Evolutionary conservation across 2,888 invertebrate genomes (phyloP), one percentile per base, ranked within the genome.

Genomic region (Noctuana brunneofusca): DNA sequence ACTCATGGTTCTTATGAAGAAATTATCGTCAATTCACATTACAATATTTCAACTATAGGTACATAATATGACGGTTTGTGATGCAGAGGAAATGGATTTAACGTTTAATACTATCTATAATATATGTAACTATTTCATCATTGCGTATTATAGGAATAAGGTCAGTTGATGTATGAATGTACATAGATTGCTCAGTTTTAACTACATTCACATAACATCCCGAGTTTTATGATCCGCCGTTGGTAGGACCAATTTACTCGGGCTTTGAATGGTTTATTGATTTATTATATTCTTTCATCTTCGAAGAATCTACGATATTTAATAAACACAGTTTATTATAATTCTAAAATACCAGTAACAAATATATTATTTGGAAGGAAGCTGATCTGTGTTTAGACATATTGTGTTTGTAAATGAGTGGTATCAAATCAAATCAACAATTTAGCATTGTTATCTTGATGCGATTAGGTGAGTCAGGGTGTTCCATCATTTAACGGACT

Each of bases 401-500:
- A n/a, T 6, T 38, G 38, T 38, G n/a, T 9, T 14, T 14, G 14
- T 38, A 38, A 4, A 38, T 8, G 30, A 11, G 30, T 14, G 14
- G 5, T 14, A 38, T 14, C 38, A 38, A 4, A 38, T 14, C 38
- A 38, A 4, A 38, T 14, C n/a, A 38, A 38, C 14, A 38, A 38
- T 38, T 27, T 49, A 27, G n/a, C 8, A 27, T 38, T 14, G 24
- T 27, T 22, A 27, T 49, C 9, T 24, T 9, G n/a, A 50, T 50
- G 27, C 6, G 50, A 50, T 27, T 50, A 16, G 30, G 6, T 1
- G n/a, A 24, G 12, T 43, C 64, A 53, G 20, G 14, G 12, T 16
- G n/a, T 55, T 54, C 58, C 53, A n/a, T 63, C 27, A 14, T 60
- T 58, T 30, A 58, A n/a, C 18, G 56, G 43, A 46, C 41, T 50